Percentiles rank a stretch among this genome's conserved stretches.
phyloP scores from a whole-genome alignment of 1,140 invertebrate species.

The Pollicipes pollicipes region DNA sequence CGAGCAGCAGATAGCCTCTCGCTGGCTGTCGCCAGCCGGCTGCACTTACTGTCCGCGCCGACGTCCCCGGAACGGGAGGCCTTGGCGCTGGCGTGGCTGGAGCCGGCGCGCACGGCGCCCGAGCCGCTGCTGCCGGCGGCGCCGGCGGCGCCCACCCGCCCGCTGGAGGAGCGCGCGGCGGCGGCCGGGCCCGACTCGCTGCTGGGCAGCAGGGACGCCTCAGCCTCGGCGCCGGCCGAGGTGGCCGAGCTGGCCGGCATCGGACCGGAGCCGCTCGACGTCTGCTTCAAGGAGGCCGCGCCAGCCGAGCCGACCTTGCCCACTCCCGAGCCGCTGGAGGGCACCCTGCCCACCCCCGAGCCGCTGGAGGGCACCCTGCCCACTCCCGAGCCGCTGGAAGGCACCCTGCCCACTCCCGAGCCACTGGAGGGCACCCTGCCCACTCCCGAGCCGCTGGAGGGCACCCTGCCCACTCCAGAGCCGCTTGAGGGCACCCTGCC shows the following conservation, averaged over 20 bases:
- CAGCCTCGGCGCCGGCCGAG: neutral
- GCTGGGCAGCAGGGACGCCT: neutral
- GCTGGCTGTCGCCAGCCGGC: too few relatives aligned
- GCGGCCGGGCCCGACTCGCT: neutral
- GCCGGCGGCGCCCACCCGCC: too few relatives aligned
- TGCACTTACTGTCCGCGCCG: too few relatives aligned
- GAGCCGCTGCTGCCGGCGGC: neutral
- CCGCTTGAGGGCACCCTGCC: too few relatives aligned
- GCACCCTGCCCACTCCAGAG: neutral
- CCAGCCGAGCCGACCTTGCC: too few relatives aligned
- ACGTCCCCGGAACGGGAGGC: too few relatives aligned
- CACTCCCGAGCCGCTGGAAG: neutral
- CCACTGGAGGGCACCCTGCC: neutral
- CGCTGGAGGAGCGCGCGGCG: neutral
- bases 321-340: too few relatives aligned
- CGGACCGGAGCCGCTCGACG: neutral
- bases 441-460: neutral
- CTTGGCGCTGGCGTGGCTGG: neutral
- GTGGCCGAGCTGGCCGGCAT: neutral
- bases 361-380: neutral
- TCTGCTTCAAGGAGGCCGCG: too few relatives aligned
- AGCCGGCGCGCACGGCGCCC: neutral
- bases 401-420: neutral
- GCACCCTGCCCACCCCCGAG: too few relatives aligned
- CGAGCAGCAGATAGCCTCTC: too few relatives aligned